Percentiles rank a stretch among this genome's conserved stretches.
These are phyloP conservation scores for Canis aureus DNA, from an alignment of 2,113 vertebrate genomes.

Conservation along the genomic window DNA sequence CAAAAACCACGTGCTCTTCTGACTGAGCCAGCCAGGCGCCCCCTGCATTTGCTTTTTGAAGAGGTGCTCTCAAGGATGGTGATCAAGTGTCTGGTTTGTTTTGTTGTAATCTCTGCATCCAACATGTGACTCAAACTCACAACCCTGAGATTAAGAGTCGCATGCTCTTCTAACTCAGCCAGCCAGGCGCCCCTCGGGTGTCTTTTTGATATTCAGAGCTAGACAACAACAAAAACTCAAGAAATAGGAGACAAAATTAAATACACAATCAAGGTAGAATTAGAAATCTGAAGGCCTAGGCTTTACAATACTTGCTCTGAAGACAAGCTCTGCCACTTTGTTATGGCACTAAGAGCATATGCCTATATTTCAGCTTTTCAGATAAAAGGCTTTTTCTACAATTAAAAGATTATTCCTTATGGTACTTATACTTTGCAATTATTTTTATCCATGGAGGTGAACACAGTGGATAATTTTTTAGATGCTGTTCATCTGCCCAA, in stretches of 20 bases:
- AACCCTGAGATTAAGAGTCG: background rate
- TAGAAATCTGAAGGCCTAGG: background rate
- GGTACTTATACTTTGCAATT: background rate
- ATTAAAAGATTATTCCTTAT: slow-evolving; percentile 6
- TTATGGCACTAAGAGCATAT: background rate
- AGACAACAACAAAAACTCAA: slow-evolving; percentile 39
- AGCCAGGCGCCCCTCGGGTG: background rate
- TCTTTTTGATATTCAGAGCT: slow-evolving; percentile 33
- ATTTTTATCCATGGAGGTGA: slow-evolving; percentile 17
- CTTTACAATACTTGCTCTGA: background rate
- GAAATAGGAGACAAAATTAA: slow-evolving; percentile 30
- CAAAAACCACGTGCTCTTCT: background rate
- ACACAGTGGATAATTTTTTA: slow-evolving; percentile 20
- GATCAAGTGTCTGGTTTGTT: background rate
- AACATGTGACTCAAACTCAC: background rate
- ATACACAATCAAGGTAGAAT: slow-evolving; percentile 7
- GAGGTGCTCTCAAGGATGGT: background rate
- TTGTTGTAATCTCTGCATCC: background rate
- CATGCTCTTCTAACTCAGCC: background rate
- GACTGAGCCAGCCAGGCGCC: background rate
- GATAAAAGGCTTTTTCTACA: slow-evolving; percentile 49
- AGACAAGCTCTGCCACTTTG: background rate
- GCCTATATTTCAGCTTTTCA: slow-evolving; percentile 20
- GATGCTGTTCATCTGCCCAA: background rate
- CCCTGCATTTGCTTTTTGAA: background rate